These are phyloP conservation scores for Acrossocheilus fasciatus DNA, from an alignment of 2,797 vertebrate species.

Conservation along the genomic window DNA sequence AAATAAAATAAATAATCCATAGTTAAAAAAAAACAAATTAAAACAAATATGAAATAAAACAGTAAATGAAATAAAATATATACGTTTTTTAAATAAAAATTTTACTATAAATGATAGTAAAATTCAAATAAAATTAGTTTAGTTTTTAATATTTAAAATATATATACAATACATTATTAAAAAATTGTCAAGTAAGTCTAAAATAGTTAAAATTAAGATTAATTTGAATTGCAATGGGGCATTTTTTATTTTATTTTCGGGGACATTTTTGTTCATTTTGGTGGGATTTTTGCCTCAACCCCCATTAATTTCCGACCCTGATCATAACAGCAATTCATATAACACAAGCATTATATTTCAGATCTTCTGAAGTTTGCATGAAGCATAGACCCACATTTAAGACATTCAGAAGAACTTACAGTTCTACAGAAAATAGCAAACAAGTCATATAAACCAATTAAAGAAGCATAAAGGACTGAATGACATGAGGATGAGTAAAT, in stretches of 20 bases:
- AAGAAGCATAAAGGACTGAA: background rate
- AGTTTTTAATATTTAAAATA: too few relatives aligned
- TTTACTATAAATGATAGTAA: too few relatives aligned
- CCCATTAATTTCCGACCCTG: background rate
- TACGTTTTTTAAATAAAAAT: too few relatives aligned
- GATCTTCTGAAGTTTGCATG: background rate
- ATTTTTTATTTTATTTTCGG: background rate
- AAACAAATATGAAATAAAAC: too few relatives aligned
- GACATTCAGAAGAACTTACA: background rate
- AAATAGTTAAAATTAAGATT: too few relatives aligned
- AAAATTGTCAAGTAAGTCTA: too few relatives aligned
- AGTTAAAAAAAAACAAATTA: too few relatives aligned
- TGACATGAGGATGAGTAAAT: background rate
- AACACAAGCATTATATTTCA: background rate
- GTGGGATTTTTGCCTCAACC: background rate
- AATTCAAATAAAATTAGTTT: too few relatives aligned
- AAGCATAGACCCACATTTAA: background rate
- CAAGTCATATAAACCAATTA: background rate
- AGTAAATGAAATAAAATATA: too few relatives aligned
- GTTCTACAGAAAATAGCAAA: background rate
- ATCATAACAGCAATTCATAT: background rate
- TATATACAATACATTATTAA: too few relatives aligned
- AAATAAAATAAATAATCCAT: too few relatives aligned
- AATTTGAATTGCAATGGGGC: background rate
- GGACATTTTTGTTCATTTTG: background rate